Evolutionary conservation across 2,797 vertebrate genomes (phyloP), one percentile per base, ranked within the genome.

Genomic region (Prionace glauca): DNA sequence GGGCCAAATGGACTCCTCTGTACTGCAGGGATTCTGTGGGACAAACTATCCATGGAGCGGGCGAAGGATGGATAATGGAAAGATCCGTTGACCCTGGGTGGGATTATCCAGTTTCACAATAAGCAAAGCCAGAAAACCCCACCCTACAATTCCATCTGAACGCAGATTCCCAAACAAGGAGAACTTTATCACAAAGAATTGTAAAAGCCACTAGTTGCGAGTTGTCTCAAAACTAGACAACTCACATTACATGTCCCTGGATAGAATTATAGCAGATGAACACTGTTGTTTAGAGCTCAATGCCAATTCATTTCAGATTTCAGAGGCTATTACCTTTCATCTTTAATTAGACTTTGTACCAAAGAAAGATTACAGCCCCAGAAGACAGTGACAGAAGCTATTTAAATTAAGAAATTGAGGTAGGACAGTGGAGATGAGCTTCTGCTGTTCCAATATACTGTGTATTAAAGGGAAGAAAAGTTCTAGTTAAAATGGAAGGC

Each of bases 281-380:
- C 93, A 95, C 45, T 32, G 50, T 72, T 95, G 71, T 95, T 95
- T 95, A 77, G 93, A 56, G 41, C 29, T 32, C 16, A 1, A 10
- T 95, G 71, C 50, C 71, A 95, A 77, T 74, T 95, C 93, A 74
- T 72, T 77, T 74, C 93, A 95, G 71, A 60, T 74, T 95, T 77
- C 41, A 95, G 77, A 95, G 93, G 50, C 71, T 95, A 95, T 95
- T 95, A 95, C 93, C 93, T 95, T 95, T 95, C 93, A 95, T 95
- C 93, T 95, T 95, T 74, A 95, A 95, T 95, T 95, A 95, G 93
- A 60, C 93, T 95, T 72, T n/a, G 71, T 50, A 95, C 93, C 93
- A 95, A 56, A 72, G 69, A 74, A n/a, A 95, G 41, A 77, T 95
- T 95, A 32, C 41, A 95, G 41, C 69, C 93, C 93, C 71, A 56